phyloP scores from a whole-genome alignment of 2,888 invertebrate species.

The Parnassius smintheus region DNA sequence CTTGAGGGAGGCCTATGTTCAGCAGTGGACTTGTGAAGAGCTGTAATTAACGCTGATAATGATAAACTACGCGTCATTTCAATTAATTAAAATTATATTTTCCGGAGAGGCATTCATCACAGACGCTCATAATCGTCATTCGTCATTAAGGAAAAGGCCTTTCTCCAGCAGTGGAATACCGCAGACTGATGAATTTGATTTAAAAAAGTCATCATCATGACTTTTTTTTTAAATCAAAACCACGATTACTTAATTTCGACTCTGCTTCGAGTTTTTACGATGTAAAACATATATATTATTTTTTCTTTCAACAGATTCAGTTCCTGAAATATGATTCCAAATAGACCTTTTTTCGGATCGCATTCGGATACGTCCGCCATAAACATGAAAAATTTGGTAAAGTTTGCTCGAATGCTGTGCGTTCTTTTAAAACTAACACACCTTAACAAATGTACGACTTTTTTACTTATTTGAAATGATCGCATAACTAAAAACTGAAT shows the following conservation, averaged over 20 bases:
- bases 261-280: too few species aligned
- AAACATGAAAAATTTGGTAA: conserved; percentile 80
- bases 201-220: too few species aligned
- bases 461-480: background rate
- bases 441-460: background rate
- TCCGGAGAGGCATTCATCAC: too few species aligned
- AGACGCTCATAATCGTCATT: too few species aligned
- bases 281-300: background rate
- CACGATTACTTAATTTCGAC: too few species aligned
- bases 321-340: conserved; percentile 46
- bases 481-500: background rate
- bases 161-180: background rate
- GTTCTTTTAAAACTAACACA: background rate
- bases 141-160: background rate
- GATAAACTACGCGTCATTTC: too few species aligned
- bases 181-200: background rate
- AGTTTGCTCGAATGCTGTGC: conserved; percentile 28
- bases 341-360: conserved; percentile 72
- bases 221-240: too few species aligned
- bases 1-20: too few species aligned
- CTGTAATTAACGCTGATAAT: too few species aligned
- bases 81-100: too few species aligned
- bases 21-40: too few species aligned
- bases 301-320: conserved; percentile 45
- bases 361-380: conserved; percentile 85